Evolutionary conservation across 2,797 vertebrate genomes (phyloP), one percentile per base, ranked within the genome.

Genomic region (Notoglanidium macrostoma): DNA sequence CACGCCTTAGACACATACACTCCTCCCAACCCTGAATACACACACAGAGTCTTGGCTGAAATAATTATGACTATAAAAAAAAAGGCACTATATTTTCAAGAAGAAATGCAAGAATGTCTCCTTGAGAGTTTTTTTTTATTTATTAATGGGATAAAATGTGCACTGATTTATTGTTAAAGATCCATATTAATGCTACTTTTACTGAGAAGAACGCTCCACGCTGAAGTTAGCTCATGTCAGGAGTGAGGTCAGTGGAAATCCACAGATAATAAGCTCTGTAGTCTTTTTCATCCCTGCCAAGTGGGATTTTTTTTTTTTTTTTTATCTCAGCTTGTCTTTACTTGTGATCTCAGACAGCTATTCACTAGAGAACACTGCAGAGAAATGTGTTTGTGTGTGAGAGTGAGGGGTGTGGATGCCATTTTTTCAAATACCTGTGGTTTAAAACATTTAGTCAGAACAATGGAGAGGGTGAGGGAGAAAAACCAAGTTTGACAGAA

Each of bases 181-280:
- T 63, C 51, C 29, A 8, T 55, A 44, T 83, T 87, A 23, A 78
- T 68, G 86, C 17, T 55, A 23, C 32, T 29, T 49, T 83, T 67
- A 55, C 54, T 23, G 49, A 78, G 21, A 67, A 77, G 68, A 85
- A 73, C 9, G 74, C 35, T 72, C 23, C 32, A 59, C 7, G 17
- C 35, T 77, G 84, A 68, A 82, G 49, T 35, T 57, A 59, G 70
- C 35, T 77, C 78, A 77, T 77, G 86, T 83, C 32, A 1, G 49
- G n/a, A 29, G 14, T 88, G 80, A 86, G 80, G 85, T 88, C 88
- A 88, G 29, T 86, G 73, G 49, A 83, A 88, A 88, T 70, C 63
- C 63, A 70, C 79, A n/a, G 88, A 83, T 86, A 85, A 88, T 83
- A 86, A 79, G 40, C 68, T n/a, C 51, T 85, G 83, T 40, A 54